Percentiles rank a stretch among this genome's conserved stretches.
Conservation (phyloP, 1,140 invertebrate species). For the Drosophila suzukii region DNA sequence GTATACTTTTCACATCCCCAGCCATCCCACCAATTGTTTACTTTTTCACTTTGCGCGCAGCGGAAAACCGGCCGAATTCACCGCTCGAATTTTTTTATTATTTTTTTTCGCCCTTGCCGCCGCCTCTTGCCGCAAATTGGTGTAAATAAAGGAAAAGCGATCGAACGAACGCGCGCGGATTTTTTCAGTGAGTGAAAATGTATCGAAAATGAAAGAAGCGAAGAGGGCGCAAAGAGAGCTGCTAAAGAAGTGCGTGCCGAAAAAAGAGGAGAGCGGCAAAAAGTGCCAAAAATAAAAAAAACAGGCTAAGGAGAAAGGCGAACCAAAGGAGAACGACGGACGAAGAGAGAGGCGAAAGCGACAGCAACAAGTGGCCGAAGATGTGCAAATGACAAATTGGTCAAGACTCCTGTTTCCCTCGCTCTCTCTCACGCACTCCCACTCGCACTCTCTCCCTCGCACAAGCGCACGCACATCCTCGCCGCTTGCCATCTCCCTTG, state of each 20-base stretch:
- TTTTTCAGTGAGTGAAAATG: slow-evolving; percentile 21
- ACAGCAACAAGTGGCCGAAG: slow-evolving; percentile 40
- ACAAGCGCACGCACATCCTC: not conserved
- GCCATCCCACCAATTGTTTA: slow-evolving; percentile 6
- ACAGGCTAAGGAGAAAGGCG: slow-evolving; percentile 15
- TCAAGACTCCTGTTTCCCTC: slow-evolving; percentile 42
- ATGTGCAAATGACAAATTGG: slow-evolving; percentile 67
- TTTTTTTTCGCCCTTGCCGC: slow-evolving; percentile 18
- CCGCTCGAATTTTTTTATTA: slow-evolving; percentile 33
- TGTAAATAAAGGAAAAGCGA: slow-evolving; percentile 17
- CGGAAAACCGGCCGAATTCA: slow-evolving; percentile 24
- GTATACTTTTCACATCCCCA: not conserved
- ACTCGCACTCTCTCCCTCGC: not conserved
- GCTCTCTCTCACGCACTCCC: slow-evolving; percentile 8
- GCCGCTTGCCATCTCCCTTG: not conserved
- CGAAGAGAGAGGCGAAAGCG: slow-evolving; percentile 19
- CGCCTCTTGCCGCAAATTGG: slow-evolving; percentile 13
- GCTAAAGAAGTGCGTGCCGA: slow-evolving; percentile 46
- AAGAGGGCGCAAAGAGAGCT: slow-evolving; percentile 37
- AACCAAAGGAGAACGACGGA: slow-evolving; percentile 14
- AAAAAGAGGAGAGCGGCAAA: slow-evolving; percentile 26
- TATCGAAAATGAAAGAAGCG: slow-evolving; percentile 48
- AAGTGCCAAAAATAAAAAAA: slow-evolving; percentile 45
- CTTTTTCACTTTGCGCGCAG: slow-evolving; percentile 43
- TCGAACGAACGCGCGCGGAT: slow-evolving; percentile 1